These are phyloP conservation scores for Stigmatopora nigra DNA, from an alignment of 2,113 vertebrate species.

Conservation along the genomic window DNA sequence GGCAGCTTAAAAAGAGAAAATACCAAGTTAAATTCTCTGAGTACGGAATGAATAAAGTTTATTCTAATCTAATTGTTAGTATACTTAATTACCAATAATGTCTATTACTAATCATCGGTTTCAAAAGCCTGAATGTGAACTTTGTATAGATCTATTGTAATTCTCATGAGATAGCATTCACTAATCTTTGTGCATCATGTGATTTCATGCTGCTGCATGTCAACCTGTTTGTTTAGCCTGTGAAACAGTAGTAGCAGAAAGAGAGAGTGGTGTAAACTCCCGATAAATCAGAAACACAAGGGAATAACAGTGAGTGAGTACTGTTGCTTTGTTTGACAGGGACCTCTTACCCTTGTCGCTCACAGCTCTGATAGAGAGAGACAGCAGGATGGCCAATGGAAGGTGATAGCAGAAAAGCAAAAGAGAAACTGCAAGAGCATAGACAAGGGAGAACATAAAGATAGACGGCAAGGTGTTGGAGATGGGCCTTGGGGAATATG, in stretches of 20 bases:
- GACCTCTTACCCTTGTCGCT: conserved; percentile 68
- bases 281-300: conserved; percentile 61
- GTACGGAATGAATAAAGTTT: too few relatives aligned
- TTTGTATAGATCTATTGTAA: conserved; percentile 38
- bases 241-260: conserved; percentile 45
- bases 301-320: conserved; percentile 64
- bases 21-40: too few relatives aligned
- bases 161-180: background rate
- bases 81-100: background rate
- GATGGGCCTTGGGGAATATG: conserved; percentile 50
- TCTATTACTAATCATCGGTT: background rate
- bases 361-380: conserved; percentile 64
- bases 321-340: conserved; percentile 69
- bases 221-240: conserved; percentile 5
- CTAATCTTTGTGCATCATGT: conserved; percentile 36
- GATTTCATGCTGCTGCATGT: conserved; percentile 25
- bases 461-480: conserved; percentile 52
- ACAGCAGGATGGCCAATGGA: conserved; percentile 56
- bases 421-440: conserved; percentile 32
- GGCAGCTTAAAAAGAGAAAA: too few relatives aligned
- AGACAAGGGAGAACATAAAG: conserved; percentile 44
- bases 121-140: conserved; percentile 12
- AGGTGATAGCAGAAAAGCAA: conserved; percentile 51
- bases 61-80: background rate
- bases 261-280: conserved; percentile 55